Percentiles rank a stretch among this genome's conserved stretches.
Conservation (phyloP, 2,888 invertebrate genomes). For the Yponomeuta malinellus region DNA sequence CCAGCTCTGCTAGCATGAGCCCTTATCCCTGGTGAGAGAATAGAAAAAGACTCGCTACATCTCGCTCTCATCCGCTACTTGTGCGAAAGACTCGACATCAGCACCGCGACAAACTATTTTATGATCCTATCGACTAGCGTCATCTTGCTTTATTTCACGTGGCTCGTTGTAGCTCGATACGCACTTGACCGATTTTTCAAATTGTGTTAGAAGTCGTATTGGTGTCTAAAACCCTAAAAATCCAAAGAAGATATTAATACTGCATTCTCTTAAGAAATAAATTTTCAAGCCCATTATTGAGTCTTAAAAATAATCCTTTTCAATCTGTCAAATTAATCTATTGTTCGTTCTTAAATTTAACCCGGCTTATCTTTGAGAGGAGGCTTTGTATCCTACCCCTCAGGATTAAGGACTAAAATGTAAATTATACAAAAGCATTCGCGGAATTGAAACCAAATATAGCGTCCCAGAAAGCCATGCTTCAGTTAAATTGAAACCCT, state of each 20-base stretch:
- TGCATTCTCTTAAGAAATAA: neutral
- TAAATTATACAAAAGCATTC: conserved; percentile 55
- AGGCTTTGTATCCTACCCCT: conserved; percentile 24
- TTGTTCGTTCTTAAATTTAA: conserved; percentile 9
- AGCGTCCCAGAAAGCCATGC: neutral
- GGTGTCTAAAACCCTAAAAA: no score
- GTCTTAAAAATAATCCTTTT: conserved; percentile 12
- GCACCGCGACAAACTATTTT: no score
- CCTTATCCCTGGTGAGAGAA: no score
- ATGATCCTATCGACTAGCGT: no score
- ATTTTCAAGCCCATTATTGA: conserved; percentile 5
- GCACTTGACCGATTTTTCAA: no score
- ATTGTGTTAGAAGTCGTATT: no score
- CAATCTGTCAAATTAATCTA: conserved; percentile 13
- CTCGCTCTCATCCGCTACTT: no score
- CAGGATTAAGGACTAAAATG: conserved; percentile 51
- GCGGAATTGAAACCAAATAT: neutral
- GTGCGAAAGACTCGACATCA: no score
- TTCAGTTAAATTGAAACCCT: conserved; percentile 1
- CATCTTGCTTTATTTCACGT: no score
- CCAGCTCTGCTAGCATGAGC: neutral
- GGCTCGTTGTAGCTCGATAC: no score
- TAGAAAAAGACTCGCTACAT: no score
- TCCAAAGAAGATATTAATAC: no score
- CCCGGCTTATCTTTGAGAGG: conserved; percentile 8